Evolutionary conservation across 1,140 invertebrate genomes (phyloP).

Genomic region (Ceratosolen solmsi): DNA sequence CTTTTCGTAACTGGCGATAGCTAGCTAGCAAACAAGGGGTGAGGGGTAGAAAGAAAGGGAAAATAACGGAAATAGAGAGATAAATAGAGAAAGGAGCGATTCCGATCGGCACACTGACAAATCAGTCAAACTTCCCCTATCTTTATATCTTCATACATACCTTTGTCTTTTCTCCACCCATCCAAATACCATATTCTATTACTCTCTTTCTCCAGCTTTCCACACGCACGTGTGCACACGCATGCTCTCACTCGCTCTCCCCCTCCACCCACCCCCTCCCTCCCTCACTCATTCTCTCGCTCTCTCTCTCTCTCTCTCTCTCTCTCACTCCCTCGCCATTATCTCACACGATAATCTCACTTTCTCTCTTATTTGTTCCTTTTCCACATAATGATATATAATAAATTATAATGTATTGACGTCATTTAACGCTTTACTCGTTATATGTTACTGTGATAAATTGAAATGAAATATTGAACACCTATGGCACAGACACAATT

Average conservation of each 20-base stretch:
- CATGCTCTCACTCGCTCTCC: not conserved
- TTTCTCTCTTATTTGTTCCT: too few relatives aligned
- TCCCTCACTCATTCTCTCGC: too few relatives aligned
- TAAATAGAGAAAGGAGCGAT: not conserved
- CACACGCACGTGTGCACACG: not conserved
- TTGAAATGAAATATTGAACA: too few relatives aligned
- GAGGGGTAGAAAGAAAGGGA: not conserved
- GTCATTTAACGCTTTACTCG: too few relatives aligned
- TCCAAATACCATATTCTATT: not conserved
- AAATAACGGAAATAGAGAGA: not conserved
- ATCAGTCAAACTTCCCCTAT: not conserved
- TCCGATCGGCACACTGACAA: not conserved
- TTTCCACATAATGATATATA: too few relatives aligned
- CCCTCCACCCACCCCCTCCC: too few relatives aligned
- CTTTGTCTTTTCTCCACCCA: conserved; percentile 26
- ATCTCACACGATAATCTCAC: too few relatives aligned
- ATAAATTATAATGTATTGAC: too few relatives aligned
- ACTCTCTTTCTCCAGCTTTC: not conserved
- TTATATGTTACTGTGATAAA: too few relatives aligned
- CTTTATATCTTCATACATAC: not conserved
- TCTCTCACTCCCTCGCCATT: too few relatives aligned
- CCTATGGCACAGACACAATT: too few relatives aligned
- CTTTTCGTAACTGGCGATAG: not conserved
- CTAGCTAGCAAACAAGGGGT: not conserved
- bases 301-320: too few relatives aligned